phyloP scores from a whole-genome alignment of 2,888 invertebrate species.

The Megalurothrips usitatus region DNA sequence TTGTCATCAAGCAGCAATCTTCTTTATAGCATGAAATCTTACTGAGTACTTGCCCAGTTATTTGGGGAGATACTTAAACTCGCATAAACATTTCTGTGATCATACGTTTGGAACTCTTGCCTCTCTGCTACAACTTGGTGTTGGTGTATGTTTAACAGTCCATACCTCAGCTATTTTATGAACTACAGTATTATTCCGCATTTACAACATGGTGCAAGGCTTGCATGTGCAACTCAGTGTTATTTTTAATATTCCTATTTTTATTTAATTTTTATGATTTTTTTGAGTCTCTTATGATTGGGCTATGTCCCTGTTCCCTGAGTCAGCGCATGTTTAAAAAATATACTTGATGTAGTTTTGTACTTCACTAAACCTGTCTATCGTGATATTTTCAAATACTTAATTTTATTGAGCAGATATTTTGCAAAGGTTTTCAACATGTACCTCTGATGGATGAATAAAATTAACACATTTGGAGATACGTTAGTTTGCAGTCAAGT shows the following conservation, averaged over 20 bases:
- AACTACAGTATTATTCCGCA: background rate
- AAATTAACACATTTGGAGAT: background rate
- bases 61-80: too few relatives aligned
- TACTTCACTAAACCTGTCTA: too few relatives aligned
- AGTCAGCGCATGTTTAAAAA: too few relatives aligned
- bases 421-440: too few relatives aligned
- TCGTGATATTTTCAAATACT: too few relatives aligned
- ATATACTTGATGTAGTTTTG: background rate
- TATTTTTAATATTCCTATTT: background rate
- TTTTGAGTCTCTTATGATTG: too few relatives aligned
- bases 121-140: too few relatives aligned
- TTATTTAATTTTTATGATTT: background rate
- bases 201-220: background rate
- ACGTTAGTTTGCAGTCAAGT: too few relatives aligned
- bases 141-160: too few relatives aligned
- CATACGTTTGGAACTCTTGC: background rate
- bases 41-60: background rate
- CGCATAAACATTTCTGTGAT: background rate
- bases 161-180: too few relatives aligned
- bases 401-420: too few relatives aligned
- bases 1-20: constrained; percentile 32
- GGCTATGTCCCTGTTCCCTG: background rate
- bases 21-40: background rate
- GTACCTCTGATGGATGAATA: too few relatives aligned
- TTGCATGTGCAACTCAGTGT: background rate